Base-by-base conservation (phyloP, 2,113 vertebrate species). In the Grammatotria lemairii region DNA sequence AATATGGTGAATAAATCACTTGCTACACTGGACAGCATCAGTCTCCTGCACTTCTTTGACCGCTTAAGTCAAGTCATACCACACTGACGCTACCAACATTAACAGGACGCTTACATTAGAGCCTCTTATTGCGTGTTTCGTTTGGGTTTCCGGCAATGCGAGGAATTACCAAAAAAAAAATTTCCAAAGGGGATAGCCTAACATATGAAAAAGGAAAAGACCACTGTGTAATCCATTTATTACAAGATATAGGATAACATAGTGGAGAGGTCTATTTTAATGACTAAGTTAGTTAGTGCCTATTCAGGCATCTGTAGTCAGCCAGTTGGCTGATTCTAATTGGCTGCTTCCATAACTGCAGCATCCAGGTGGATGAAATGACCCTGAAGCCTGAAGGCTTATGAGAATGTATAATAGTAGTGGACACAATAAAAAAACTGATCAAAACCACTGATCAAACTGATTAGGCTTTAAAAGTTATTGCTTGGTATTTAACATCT, bases 211-310 rank as follows among this genome's bases (percentile, higher is more conserved):
- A 0, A 0, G 58, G 17, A 63, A 35, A 35, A 63, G 58, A 63
- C 16, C 31, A 33, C 28, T 0, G 0, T 33, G 2, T 19, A 19
- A 63, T 63, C 9, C 1, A 11, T 63, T 63, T 35, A 63, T 63
- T 35, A 23, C 40, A 23, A 7, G 13, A 23, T 73, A 8, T 73
- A 42, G 21, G 21, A 73, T 60, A 73, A 17, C 2, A 10, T 45
- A 38, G 65, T 17, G 13, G 38, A 6, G 38, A 73, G 65, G 40
- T 73, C 40, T 45, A 73, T 23, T 26, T 73, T 45, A 73, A 23
- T 10, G 68, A 73, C 40, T 45, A 4, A 42, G 0, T 16, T 73
- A 33, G 53, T 55, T 55, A 35, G 17, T 63, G 58, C 17, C 60
- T 38, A 65, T 65, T 35, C 33, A 38, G 17, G 58, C 9, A 2